These are phyloP conservation scores for Caretta caretta DNA, from an alignment of 2,113 vertebrate genomes.

Conservation along the genomic window DNA sequence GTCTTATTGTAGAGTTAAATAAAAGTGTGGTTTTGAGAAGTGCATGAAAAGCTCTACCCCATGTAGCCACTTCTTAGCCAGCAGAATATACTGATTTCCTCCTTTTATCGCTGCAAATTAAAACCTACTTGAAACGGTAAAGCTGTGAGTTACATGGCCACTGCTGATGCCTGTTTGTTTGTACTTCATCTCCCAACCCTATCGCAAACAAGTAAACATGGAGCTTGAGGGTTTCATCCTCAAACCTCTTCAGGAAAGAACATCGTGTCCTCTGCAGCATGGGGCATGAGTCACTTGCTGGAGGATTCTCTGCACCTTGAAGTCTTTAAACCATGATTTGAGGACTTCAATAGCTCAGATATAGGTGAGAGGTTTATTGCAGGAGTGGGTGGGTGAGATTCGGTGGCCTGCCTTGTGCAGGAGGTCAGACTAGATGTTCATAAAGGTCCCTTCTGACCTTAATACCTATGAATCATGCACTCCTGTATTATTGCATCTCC, in stretches of 20 bases:
- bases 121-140: slow-evolving; percentile 62
- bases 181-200: slow-evolving; percentile 66
- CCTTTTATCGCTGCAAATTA: slow-evolving; percentile 65
- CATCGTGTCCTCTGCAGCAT: neutral
- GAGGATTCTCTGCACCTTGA: too few species aligned
- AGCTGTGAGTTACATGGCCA: slow-evolving; percentile 44
- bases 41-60: slow-evolving; percentile 30
- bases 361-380: too few species aligned
- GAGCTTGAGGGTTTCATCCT: slow-evolving; percentile 64
- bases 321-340: too few species aligned
- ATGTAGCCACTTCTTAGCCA: slow-evolving; percentile 25
- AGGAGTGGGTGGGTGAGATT: too few species aligned
- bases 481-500: slow-evolving; percentile 65
- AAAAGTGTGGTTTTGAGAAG: slow-evolving; percentile 7
- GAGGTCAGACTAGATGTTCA: too few species aligned
- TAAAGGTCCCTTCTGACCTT: too few species aligned
- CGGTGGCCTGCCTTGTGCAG: too few species aligned
- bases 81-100: slow-evolving; percentile 48
- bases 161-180: slow-evolving; percentile 58
- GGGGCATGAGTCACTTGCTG: too few species aligned
- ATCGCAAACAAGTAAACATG: slow-evolving; percentile 68
- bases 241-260: slow-evolving; percentile 67
- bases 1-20: slow-evolving; percentile 13
- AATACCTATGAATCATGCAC: neutral
- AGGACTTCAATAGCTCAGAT: too few species aligned